These are phyloP conservation scores for Formicarius rufipectus DNA, from an alignment of 2,113 vertebrate genomes.

Conservation along the genomic window DNA sequence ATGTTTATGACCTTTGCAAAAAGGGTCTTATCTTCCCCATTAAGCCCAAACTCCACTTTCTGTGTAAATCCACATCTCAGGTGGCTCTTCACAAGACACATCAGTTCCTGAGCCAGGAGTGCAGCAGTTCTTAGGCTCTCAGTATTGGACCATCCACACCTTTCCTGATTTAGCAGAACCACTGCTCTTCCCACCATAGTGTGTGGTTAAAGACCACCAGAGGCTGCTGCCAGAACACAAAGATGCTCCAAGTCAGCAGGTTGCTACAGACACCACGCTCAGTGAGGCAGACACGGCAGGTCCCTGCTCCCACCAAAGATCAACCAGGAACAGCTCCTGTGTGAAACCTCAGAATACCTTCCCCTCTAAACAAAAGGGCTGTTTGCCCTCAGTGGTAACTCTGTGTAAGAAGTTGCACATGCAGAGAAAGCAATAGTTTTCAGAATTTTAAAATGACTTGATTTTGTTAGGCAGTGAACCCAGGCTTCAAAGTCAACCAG, in stretches of 20 bases:
- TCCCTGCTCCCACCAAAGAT: not conserved
- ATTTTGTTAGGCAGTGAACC: not conserved
- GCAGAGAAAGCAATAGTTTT: not conserved
- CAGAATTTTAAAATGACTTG: not conserved
- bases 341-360: not conserved
- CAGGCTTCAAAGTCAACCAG: not conserved
- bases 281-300: not conserved
- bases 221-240: not conserved
- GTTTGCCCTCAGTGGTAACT: not conserved
- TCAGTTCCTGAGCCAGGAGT: not conserved
- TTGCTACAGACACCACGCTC: not conserved
- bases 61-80: accelerated
- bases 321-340: not conserved
- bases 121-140: not conserved
- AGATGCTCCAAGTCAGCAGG: not conserved
- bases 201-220: not conserved
- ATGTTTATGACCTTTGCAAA: not conserved
- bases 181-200: not conserved
- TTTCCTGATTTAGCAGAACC: not conserved
- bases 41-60: not conserved
- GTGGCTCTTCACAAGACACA: accelerated
- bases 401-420: not conserved
- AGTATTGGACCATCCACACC: accelerated
- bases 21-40: not conserved
- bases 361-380: not conserved